Evolutionary conservation across 1,140 invertebrate species (phyloP).

Genomic region (Macrostomum lignano): DNA sequence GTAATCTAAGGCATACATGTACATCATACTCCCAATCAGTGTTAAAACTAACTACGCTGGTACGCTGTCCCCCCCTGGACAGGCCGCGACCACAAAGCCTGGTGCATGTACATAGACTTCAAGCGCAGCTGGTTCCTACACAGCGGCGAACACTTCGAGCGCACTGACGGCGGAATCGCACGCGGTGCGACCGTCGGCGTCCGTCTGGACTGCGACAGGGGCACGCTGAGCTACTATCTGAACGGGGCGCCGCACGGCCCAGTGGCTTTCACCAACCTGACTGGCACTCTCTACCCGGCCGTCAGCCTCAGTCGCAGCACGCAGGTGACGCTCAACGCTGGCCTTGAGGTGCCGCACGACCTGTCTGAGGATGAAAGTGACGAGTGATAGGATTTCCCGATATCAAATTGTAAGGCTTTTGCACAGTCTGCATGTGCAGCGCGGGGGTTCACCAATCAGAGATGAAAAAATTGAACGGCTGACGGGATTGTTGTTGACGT

Average conservation of each 20-base stretch:
- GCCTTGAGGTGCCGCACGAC: slow-evolving; percentile 48
- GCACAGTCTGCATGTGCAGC: too few species aligned
- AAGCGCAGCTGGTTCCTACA: slow-evolving; percentile 76
- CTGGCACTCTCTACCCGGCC: slow-evolving; percentile 63
- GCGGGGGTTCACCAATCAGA: too few species aligned
- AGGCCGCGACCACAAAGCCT: slow-evolving; percentile 89
- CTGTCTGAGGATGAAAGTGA: too few species aligned
- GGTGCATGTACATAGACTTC: slow-evolving; percentile 91
- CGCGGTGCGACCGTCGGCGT: slow-evolving; percentile 59
- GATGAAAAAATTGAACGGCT: too few species aligned
- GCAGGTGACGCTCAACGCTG: slow-evolving; percentile 64
- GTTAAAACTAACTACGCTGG: too few species aligned
- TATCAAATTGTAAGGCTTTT: too few species aligned
- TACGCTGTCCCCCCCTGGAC: too few species aligned
- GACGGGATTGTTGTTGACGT: too few species aligned
- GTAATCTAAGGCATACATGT: too few species aligned
- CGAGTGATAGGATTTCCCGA: too few species aligned
- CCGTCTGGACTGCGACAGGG: slow-evolving; percentile 58
- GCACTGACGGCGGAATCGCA: slow-evolving; percentile 58
- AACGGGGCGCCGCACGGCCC: slow-evolving; percentile 51
- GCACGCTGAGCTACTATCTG: slow-evolving; percentile 65
- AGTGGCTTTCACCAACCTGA: slow-evolving; percentile 25
- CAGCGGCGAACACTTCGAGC: slow-evolving; percentile 55
- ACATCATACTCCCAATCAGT: too few species aligned
- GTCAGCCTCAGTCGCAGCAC: slow-evolving; percentile 81